Conservation (phyloP, 1,140 invertebrate genomes). For the Luehdorfia chinensis region DNA sequence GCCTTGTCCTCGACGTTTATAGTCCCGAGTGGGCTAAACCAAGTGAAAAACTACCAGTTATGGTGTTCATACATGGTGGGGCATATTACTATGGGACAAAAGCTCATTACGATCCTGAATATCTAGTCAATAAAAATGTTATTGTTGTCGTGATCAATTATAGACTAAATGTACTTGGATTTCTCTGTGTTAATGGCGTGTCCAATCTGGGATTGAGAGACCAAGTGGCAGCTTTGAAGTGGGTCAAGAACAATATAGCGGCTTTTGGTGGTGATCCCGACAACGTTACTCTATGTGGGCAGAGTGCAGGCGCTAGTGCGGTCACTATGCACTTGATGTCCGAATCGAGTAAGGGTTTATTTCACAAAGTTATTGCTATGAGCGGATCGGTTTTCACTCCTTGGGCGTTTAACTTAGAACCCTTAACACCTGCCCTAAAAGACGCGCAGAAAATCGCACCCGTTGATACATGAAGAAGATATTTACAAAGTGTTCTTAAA, state of each 20-base stretch:
- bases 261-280: constrained; percentile 71
- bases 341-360: constrained; percentile 40
- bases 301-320: constrained; percentile 68
- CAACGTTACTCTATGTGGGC: constrained; percentile 71
- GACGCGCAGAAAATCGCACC: constrained; percentile 47
- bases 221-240: constrained; percentile 58
- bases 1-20: constrained; percentile 53
- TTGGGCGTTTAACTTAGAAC: constrained; percentile 59
- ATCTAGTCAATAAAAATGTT: constrained; percentile 40
- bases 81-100: constrained; percentile 74
- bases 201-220: constrained; percentile 61
- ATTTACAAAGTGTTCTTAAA: constrained; percentile 38
- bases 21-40: constrained; percentile 25
- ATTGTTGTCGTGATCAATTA: constrained; percentile 50
- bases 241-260: constrained; percentile 65
- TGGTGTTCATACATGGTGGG: constrained; percentile 81
- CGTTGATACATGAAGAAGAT: constrained; percentile 36
- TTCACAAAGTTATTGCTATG: constrained; percentile 32
- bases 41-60: constrained; percentile 63
- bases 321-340: constrained; percentile 56
- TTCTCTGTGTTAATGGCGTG: constrained; percentile 44
- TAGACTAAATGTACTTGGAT: constrained; percentile 45
- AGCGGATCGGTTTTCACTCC: constrained; percentile 52
- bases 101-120: constrained; percentile 71
- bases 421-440: constrained; percentile 28